Conservation (phyloP, 2,113 vertebrate species). For the Silurus asotus region DNA sequence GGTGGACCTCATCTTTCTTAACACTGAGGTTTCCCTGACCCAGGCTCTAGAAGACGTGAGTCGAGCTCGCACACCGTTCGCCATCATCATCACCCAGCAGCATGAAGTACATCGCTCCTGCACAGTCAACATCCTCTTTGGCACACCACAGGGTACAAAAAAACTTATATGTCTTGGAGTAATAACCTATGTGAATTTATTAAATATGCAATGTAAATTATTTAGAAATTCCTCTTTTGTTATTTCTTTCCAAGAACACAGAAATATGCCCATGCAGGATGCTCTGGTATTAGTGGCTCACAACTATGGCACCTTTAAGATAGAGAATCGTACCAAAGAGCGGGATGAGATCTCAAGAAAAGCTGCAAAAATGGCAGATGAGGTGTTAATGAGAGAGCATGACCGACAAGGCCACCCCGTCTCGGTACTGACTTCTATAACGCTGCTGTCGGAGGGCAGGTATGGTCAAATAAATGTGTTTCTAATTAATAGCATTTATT, state of each 20-base stretch:
- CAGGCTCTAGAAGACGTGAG: conserved; percentile 97
- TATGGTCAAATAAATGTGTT: conserved; percentile 43
- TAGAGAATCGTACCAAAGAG: conserved; percentile 90
- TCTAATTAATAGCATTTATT: neutral
- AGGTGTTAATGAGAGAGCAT: conserved; percentile 85
- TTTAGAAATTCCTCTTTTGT: neutral
- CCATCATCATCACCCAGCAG: conserved; percentile 97
- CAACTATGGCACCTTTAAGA: conserved; percentile 90
- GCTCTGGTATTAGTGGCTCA: conserved; percentile 94
- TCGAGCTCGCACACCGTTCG: conserved; percentile 91
- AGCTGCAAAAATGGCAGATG: conserved; percentile 96
- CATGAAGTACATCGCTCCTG: conserved; percentile 97
- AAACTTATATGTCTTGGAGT: no score
- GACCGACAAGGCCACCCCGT: conserved; percentile 78
- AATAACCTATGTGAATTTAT: neutral
- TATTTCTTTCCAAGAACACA: conserved; percentile 78
- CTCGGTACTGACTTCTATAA: conserved; percentile 70
- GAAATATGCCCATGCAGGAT: conserved; percentile 97
- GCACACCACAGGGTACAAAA: conserved; percentile 90
- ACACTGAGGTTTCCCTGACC: conserved; percentile 93
- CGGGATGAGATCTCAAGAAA: conserved; percentile 90
- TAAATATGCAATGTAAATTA: neutral
- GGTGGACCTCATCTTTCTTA: conserved; percentile 98
- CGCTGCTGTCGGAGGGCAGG: conserved; percentile 75
- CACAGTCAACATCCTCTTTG: conserved; percentile 97